phyloP scores from a whole-genome alignment of 2,113 vertebrate species.

The Rhinoptilus africanus region DNA sequence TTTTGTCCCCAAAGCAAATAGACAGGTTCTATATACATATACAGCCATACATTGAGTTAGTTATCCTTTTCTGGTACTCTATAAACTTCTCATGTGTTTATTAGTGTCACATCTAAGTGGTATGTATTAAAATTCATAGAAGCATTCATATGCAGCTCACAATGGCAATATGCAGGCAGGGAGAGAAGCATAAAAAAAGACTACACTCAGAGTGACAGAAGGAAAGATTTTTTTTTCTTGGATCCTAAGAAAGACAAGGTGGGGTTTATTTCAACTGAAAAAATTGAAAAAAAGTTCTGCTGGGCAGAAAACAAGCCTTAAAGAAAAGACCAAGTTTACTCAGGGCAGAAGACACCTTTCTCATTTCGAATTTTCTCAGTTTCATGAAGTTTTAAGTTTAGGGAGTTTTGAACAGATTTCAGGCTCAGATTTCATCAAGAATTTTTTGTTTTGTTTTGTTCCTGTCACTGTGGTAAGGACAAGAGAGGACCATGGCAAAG shows the following conservation, averaged over 20 bases:
- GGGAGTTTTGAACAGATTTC: background rate
- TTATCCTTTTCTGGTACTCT: background rate
- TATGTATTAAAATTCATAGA: background rate
- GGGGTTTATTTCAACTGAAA: background rate
- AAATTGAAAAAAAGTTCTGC: background rate
- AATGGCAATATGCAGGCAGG: background rate
- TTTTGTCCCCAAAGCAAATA: background rate
- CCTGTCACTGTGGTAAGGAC: background rate
- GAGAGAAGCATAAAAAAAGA: background rate
- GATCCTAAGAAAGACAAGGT: background rate
- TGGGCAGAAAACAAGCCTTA: background rate
- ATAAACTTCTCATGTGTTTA: background rate
- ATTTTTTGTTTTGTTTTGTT: background rate
- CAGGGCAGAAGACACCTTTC: background rate
- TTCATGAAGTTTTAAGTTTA: background rate
- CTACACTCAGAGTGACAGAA: background rate
- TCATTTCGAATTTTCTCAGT: background rate
- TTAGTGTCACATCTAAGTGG: background rate
- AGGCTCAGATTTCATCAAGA: background rate
- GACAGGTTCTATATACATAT: background rate
- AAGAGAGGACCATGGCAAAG: background rate
- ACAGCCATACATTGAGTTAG: background rate
- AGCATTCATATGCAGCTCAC: background rate
- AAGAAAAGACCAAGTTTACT: background rate
- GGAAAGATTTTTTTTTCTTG: background rate